Evolutionary conservation across 2,113 vertebrate species (phyloP), one percentile per base, ranked within the genome.

Genomic region (Pedionomus torquatus): DNA sequence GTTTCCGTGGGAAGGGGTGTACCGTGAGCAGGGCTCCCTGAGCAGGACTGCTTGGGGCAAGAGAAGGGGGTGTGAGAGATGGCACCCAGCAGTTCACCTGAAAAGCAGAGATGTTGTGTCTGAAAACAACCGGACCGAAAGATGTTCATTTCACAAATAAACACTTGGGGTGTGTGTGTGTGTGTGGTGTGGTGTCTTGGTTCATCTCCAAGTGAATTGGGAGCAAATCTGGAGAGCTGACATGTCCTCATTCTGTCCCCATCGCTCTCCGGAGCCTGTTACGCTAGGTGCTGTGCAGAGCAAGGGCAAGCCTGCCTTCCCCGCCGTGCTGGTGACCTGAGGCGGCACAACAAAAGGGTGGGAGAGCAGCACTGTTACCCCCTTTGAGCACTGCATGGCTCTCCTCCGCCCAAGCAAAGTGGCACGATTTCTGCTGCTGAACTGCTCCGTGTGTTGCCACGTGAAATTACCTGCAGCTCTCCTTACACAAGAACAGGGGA

Each of bases 211-310:
- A 46, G 57, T 5, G 48, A 90, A 68, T 54, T 4, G 25, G 4
- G 33, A 20, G 16, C 39, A 25, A 18, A 75, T 55, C 52, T n/a
- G 57, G 48, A 76, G 66, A 72, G 61, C 7, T 60, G 13, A 46
- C 41, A 7, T 6, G 25, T 28, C 39, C 52, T 85, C 31, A 19
- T 35, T 58, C 75, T 48, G 57, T 48, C 16, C 61, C 30, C 30
- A 7, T 9, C 0, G 10, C 58, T 65, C 41, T 48, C 44, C 0
- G 3, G 66, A 78, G 57, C 30, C 28, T 70, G 61, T 65, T 54
- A 19, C 17, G 71, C 13, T 33, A 31, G 28, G 18, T 1, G 1
- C 0, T 0, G 30, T 4, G 46, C 21, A 46, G 41, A 61, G 31
- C 8, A 74, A 70, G 44, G 54, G 35, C 63, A 77, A 58, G 16